phyloP scores from a whole-genome alignment of 2,888 invertebrate species.

The Cybosia mesomella region DNA sequence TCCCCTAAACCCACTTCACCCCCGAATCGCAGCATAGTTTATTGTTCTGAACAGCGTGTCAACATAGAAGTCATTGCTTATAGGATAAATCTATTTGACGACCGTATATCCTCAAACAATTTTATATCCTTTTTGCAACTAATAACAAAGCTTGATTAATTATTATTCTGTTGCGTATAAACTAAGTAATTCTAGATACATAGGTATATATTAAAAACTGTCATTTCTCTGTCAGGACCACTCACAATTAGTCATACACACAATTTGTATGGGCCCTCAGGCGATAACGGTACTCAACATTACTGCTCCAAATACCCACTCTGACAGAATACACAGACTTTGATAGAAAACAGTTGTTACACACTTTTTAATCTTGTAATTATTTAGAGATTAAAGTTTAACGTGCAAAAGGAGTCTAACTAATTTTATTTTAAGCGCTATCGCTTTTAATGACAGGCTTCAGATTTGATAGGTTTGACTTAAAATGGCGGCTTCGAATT shows the following conservation, averaged over 20 bases:
- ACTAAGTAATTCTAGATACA: constrained; percentile 1
- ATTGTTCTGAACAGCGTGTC: too few relatives aligned
- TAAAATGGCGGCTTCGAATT: constrained; percentile 26
- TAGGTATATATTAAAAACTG: constrained; percentile 23
- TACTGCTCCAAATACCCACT: constrained; percentile 68
- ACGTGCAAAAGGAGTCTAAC: constrained; percentile 32
- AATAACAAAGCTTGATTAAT: background rate
- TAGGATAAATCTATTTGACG: background rate
- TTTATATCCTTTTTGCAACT: background rate
- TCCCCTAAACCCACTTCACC: too few relatives aligned
- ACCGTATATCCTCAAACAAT: background rate
- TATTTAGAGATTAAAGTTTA: constrained; percentile 49
- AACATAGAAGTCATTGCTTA: too few relatives aligned
- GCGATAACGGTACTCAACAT: constrained; percentile 73
- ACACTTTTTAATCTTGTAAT: constrained; percentile 50
- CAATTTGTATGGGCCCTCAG: constrained; percentile 56
- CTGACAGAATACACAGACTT: constrained; percentile 71
- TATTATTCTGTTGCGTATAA: constrained; percentile 2
- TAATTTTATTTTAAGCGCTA: constrained; percentile 22
- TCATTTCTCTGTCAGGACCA: constrained; percentile 23
- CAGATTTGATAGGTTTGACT: constrained; percentile 17
- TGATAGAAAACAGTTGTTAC: constrained; percentile 80
- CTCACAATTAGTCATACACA: constrained; percentile 40
- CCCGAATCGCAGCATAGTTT: too few relatives aligned
- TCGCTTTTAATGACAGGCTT: constrained; percentile 22